These are phyloP conservation scores for Drosophila setosimentum DNA, from an alignment of 2,888 invertebrate species.

Conservation along the genomic window DNA sequence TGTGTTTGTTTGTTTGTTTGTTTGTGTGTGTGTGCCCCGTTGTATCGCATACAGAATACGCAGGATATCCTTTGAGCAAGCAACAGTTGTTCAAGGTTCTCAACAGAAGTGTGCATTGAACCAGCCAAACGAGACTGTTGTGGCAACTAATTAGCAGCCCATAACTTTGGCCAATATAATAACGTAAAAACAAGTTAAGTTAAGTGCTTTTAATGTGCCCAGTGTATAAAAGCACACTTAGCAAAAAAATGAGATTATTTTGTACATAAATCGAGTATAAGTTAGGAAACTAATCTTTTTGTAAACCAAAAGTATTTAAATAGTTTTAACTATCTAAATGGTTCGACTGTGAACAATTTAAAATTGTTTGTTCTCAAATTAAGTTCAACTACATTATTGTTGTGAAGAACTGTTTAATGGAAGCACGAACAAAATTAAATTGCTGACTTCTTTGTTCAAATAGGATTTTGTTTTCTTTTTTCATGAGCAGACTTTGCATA, in stretches of 20 bases:
- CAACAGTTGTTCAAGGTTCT: conserved; percentile 38
- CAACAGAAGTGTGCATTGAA: conserved; percentile 7
- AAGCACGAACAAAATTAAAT: background rate
- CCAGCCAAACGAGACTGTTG: background rate
- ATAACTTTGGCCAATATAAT: conserved; percentile 52
- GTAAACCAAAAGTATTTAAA: background rate
- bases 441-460: background rate
- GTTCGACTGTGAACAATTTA: background rate
- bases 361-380: background rate
- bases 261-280: background rate
- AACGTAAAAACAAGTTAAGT: conserved; percentile 30
- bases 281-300: background rate
- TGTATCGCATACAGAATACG: conserved; percentile 55
- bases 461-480: background rate
- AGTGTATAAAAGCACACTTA: background rate
- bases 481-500: background rate
- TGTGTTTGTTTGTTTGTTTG: conserved; percentile 25
- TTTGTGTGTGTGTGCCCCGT: conserved; percentile 29
- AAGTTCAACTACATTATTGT: background rate
- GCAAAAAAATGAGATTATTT: background rate
- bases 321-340: background rate
- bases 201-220: conserved; percentile 27
- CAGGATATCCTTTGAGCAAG: conserved; percentile 56
- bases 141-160: conserved; percentile 58
- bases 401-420: background rate